Conservation (phyloP, 2,888 invertebrate genomes). For the Limnephilus rhombicus region DNA sequence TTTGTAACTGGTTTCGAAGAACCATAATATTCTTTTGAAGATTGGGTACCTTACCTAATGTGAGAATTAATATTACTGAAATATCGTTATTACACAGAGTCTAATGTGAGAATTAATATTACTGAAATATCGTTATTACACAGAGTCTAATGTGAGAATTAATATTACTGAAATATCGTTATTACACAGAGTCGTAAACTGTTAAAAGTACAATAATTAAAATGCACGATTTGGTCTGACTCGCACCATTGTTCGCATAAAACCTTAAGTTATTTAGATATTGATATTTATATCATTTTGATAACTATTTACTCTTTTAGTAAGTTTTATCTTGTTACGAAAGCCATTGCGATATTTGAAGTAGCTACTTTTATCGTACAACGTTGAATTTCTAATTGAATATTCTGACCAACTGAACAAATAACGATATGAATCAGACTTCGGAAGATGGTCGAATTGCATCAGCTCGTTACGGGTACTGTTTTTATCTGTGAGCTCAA, state of each 20-base stretch:
- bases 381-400: neutral
- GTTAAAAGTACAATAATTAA: too few relatives aligned
- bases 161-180: neutral
- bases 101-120: too few relatives aligned
- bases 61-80: too few relatives aligned
- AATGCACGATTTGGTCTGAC: too few relatives aligned
- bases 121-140: too few relatives aligned
- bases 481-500: neutral
- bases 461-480: neutral
- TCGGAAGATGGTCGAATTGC: neutral
- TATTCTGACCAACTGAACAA: neutral
- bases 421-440: neutral
- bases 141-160: neutral
- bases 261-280: too few relatives aligned
- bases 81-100: too few relatives aligned
- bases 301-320: too few relatives aligned
- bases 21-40: too few relatives aligned
- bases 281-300: too few relatives aligned
- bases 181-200: too few relatives aligned
- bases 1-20: conserved; percentile 14
- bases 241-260: too few relatives aligned
- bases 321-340: neutral
- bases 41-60: neutral
- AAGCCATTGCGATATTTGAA: neutral
- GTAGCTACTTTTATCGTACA: neutral